A percentile compares a stretch with the other conserved stretches of the same genome.
Evolutionary conservation across 92 coral and sea anemone species (phyloP).

Genomic region (Scolanthus callimorphus): DNA sequence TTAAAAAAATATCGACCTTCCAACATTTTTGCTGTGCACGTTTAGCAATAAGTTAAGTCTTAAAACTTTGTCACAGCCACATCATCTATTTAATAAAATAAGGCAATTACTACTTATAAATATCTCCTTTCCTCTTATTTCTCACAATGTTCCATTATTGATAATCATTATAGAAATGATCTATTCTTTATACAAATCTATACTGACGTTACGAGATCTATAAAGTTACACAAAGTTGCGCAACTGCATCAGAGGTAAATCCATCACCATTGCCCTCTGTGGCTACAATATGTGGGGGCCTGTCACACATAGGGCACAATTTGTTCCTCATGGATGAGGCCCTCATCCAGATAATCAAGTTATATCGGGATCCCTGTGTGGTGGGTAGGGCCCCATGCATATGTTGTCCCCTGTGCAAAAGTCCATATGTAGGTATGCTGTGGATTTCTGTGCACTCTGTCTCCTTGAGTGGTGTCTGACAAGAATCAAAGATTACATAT

Average conservation of each 20-base stretch:
- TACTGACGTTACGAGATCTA: too few species aligned
- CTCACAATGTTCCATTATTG: too few species aligned
- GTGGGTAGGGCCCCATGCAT: slow-evolving; percentile 96
- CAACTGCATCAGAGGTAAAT: slow-evolving; percentile 33
- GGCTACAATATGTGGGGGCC: slow-evolving; percentile 56
- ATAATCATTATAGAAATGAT: too few species aligned
- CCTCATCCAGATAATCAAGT: slow-evolving; percentile 94
- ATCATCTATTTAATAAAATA: too few species aligned
- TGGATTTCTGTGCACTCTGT: slow-evolving; percentile 73
- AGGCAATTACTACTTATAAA: too few species aligned
- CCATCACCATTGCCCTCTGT: slow-evolving; percentile 82
- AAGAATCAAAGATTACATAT: too few species aligned
- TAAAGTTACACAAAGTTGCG: slow-evolving; percentile 35
- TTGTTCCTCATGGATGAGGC: slow-evolving; percentile 72
- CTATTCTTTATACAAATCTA: too few species aligned
- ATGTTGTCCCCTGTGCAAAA: slow-evolving; percentile 89
- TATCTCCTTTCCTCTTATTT: too few species aligned
- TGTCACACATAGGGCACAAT: slow-evolving; percentile 87
- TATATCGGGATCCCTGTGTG: slow-evolving; percentile 73
- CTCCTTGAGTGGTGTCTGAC: slow-evolving; percentile 68
- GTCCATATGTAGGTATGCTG: slow-evolving; percentile 62
- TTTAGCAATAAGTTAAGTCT: too few species aligned
- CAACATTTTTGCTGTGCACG: too few species aligned
- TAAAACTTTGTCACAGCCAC: too few species aligned
- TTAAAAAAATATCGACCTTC: too few species aligned